These are phyloP conservation scores for Trilocha varians DNA, from an alignment of 2,888 invertebrate species.

Conservation along the genomic window DNA sequence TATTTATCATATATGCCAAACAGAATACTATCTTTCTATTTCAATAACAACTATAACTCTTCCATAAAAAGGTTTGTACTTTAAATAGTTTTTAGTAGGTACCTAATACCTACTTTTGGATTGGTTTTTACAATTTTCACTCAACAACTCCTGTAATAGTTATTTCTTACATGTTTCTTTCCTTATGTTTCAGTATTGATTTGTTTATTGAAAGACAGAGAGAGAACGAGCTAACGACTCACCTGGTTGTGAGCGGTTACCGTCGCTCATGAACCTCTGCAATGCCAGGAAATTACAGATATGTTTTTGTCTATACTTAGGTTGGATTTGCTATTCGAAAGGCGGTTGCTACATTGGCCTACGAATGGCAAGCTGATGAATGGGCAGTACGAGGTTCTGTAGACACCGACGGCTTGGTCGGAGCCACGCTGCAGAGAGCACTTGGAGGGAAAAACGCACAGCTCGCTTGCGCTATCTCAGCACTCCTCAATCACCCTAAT, in stretches of 20 bases:
- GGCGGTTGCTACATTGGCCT: conserved; percentile 54
- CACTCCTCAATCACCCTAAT: conserved; percentile 64
- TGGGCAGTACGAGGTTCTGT: conserved; percentile 58
- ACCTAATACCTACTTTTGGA: too few relatives aligned
- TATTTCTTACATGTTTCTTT: too few relatives aligned
- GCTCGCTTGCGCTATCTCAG: conserved; percentile 55
- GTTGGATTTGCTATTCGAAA: conserved; percentile 53
- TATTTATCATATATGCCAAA: too few relatives aligned
- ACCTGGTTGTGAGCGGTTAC: not conserved
- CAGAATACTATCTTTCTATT: too few relatives aligned
- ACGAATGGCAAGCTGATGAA: conserved; percentile 51
- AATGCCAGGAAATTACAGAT: not conserved
- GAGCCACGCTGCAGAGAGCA: conserved; percentile 51
- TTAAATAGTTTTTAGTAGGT: too few relatives aligned
- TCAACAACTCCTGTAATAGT: too few relatives aligned
- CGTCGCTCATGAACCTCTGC: not conserved
- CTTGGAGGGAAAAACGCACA: conserved; percentile 50
- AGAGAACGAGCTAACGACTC: not conserved
- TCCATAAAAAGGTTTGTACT: too few relatives aligned
- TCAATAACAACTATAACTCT: too few relatives aligned
- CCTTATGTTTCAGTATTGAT: too few relatives aligned
- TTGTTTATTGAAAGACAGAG: too few relatives aligned
- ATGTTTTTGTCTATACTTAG: conserved; percentile 19
- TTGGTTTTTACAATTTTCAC: too few relatives aligned
- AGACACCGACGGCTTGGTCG: conserved; percentile 63